Evolutionary conservation across 2,888 invertebrate genomes (phyloP).

Genomic region (Beris chalybata): DNA sequence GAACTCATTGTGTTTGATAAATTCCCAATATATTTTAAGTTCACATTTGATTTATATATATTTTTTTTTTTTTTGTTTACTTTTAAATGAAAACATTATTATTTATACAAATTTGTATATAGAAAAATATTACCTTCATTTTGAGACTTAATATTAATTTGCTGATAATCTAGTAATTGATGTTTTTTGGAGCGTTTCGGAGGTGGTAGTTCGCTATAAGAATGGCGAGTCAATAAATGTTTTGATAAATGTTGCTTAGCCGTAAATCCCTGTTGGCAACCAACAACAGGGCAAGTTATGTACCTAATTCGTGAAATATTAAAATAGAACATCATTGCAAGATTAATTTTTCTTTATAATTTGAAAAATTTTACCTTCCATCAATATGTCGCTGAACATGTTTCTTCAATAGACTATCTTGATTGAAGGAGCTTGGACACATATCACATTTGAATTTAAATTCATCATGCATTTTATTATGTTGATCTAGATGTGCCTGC

Average conservation of each 20-base stretch:
- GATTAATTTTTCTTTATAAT: not conserved
- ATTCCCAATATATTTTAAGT: not conserved
- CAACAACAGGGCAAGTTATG: slow-evolving; percentile 54
- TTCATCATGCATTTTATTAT: slow-evolving; percentile 56
- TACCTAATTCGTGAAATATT: slow-evolving; percentile 44
- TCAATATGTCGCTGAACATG: slow-evolving; percentile 57
- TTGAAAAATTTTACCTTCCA: slow-evolving; percentile 46
- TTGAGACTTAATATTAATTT: too few relatives aligned
- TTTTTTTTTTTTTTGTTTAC: too few relatives aligned
- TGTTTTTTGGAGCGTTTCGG: slow-evolving; percentile 55
- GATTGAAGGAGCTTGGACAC: slow-evolving; percentile 56
- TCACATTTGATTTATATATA: too few relatives aligned
- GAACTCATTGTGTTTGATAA: slow-evolving; percentile 1
- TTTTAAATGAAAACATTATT: slow-evolving; percentile 40
- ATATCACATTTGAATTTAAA: slow-evolving; percentile 56
- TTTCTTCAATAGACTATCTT: slow-evolving; percentile 55
- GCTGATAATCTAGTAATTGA: slow-evolving; percentile 52
- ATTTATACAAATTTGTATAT: slow-evolving; percentile 46
- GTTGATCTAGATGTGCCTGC: slow-evolving; percentile 55
- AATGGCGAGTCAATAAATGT: slow-evolving; percentile 55
- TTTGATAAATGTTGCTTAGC: slow-evolving; percentile 57
- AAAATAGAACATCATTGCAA: not conserved
- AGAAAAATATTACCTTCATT: slow-evolving; percentile 35
- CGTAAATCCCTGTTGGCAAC: slow-evolving; percentile 55
- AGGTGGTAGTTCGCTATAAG: slow-evolving; percentile 55